phyloP scores from a whole-genome alignment of 2,797 vertebrate genomes.

The Sebastes jordani region DNA sequence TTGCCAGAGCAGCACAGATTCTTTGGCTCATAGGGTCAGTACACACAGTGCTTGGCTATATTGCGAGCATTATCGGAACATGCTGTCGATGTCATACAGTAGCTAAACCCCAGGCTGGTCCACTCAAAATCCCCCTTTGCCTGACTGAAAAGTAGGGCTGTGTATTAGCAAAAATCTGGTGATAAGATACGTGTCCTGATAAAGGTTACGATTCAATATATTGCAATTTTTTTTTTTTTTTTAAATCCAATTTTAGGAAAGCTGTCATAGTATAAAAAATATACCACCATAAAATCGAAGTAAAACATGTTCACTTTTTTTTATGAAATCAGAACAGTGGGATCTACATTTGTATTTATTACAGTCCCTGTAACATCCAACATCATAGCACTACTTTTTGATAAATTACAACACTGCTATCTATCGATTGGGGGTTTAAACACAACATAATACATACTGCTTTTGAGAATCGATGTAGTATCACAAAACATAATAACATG shows the following conservation, averaged over 20 bases:
- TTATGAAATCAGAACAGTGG: too few relatives aligned
- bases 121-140: neutral
- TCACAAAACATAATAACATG: too few relatives aligned
- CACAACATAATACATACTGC: neutral
- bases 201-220: too few relatives aligned
- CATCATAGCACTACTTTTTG: neutral
- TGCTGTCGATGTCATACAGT: neutral
- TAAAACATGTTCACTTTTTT: too few relatives aligned
- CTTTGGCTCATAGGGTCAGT: slow-evolving; percentile 9
- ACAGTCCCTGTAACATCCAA: too few relatives aligned
- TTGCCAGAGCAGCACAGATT: slow-evolving; percentile 51
- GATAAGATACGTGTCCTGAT: too few relatives aligned
- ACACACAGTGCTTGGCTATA: slow-evolving; percentile 1
- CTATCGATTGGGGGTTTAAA: neutral
- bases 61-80: neutral
- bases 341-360: too few relatives aligned
- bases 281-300: too few relatives aligned
- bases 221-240: too few relatives aligned
- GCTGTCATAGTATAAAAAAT: too few relatives aligned
- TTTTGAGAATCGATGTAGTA: neutral
- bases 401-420: neutral
- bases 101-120: neutral
- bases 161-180: too few relatives aligned
- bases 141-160: neutral
- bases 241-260: too few relatives aligned